Evolutionary conservation across 1,140 invertebrate species (phyloP).

Genomic region (Akabosia matsudoensis): DNA sequence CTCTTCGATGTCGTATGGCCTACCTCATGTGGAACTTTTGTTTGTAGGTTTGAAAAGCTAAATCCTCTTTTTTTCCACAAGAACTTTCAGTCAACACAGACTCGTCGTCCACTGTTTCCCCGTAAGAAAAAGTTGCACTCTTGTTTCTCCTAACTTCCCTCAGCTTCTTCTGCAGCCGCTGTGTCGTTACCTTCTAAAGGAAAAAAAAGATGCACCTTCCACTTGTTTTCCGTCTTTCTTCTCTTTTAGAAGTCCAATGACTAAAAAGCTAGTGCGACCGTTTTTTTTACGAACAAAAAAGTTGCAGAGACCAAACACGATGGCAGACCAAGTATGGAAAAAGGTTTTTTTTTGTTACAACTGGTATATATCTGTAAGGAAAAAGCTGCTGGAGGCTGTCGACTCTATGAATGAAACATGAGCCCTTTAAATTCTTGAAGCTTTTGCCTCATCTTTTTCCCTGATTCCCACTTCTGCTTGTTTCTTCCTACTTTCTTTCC

Average conservation of each 20-base stretch:
- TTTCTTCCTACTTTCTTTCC: neutral
- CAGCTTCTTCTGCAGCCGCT: too few species aligned
- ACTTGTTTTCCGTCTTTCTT: too few species aligned
- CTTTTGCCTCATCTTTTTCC: neutral
- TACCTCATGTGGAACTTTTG: neutral
- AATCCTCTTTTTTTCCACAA: neutral
- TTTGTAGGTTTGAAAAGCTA: neutral
- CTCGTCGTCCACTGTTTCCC: neutral
- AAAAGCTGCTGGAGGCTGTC: neutral
- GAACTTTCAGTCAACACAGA: neutral
- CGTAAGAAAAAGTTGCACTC: neutral
- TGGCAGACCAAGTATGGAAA: neutral
- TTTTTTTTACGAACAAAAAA: too few species aligned
- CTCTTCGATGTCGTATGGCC: neutral
- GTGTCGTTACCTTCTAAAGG: too few species aligned
- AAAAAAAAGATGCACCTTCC: too few species aligned
- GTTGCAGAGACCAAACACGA: neutral
- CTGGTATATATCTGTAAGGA: neutral
- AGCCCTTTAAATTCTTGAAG: slow-evolving; percentile 7
- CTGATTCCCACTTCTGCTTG: neutral
- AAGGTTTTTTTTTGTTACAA: neutral
- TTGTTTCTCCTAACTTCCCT: neutral
- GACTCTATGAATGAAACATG: slow-evolving; percentile 17
- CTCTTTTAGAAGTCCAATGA: too few species aligned
- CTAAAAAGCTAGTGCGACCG: too few species aligned